Base-by-base conservation (phyloP, 64 coral and sea anemone species). In the Stichodactyla helianthus region DNA sequence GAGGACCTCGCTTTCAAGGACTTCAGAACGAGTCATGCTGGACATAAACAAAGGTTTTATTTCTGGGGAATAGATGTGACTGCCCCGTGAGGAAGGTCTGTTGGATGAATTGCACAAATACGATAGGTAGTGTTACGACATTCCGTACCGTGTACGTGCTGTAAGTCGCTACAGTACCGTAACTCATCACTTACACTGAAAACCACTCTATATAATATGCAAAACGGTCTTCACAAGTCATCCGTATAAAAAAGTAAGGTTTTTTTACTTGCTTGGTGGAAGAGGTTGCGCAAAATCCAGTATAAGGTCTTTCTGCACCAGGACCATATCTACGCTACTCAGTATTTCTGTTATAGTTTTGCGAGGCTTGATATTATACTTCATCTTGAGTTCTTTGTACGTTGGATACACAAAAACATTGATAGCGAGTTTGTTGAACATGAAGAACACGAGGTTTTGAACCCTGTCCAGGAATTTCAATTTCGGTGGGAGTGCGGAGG, bases 351-450 rank as follows among this genome's bases (percentile, higher is more conserved):
- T 55, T 63, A 91, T 85, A 44, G 18, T 91, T 65, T 88, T 91
- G 15, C 62, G 27, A 11, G 89, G 93, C 79, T n/a, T 84, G 27
- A 94, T 91, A 65, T 80, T 57, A 22, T 94, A 59, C 58, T 91
- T 94, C 11, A 65, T 9, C 27, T 79, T 90, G 16, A 94, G 25
- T 10, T 83, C 50, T 20, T 51, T 20, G 53, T 77, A 91, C 28
- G 53, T 18, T 3, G 85, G 62, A 31, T 91, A 50, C 1, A 83
- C 1, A 4, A 54, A 58, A 17, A 77, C 18, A 79, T 87, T 79
- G 10, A 12, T 26, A 0, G 62, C 44, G 0, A 87, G 7, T 6
- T 17, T 1, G 6, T 13, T 11, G 0, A 35, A 15, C 5, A 63
- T 10, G 55, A 27, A 84, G 27, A 84, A 84, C 5, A 55, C 83